A percentile compares a stretch with the other conserved stretches of the same genome.
These are phyloP conservation scores for Habropoda laboriosa DNA, from an alignment of 1,140 invertebrate genomes.

Conservation along the genomic window DNA sequence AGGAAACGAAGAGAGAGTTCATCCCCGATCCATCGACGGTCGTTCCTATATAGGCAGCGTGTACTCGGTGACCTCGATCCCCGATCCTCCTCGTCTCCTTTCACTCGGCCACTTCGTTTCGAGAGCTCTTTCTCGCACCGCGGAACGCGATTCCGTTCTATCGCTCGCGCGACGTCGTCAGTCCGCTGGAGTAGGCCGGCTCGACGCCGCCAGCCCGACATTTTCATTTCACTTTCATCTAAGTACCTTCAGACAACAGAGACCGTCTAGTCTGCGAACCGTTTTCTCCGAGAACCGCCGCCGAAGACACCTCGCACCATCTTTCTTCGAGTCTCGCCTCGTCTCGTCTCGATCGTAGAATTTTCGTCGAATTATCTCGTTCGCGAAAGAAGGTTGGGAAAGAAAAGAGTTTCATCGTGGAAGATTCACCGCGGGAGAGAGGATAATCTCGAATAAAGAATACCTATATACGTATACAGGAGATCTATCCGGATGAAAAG, in stretches of 20 bases:
- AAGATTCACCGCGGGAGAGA: neutral
- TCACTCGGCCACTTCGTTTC: constrained; percentile 78
- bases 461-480: no score
- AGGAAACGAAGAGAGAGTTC: constrained; percentile 66
- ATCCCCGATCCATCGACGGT: constrained; percentile 51
- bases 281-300: neutral
- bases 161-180: constrained; percentile 37
- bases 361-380: neutral
- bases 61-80: constrained; percentile 77
- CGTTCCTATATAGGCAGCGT: no score
- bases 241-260: neutral
- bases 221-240: constrained; percentile 58
- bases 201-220: neutral
- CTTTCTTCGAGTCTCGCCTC: no score
- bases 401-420: neutral
- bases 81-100: constrained; percentile 74
- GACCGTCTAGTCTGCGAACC: neutral
- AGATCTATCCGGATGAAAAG: constrained; percentile 7
- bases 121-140: constrained; percentile 69
- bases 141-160: constrained; percentile 54
- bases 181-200: constrained; percentile 24
- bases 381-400: neutral
- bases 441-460: neutral
- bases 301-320: no score
- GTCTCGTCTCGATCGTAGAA: neutral